Conservation (phyloP, 2,888 invertebrate genomes). For the Nebria brevicollis region DNA sequence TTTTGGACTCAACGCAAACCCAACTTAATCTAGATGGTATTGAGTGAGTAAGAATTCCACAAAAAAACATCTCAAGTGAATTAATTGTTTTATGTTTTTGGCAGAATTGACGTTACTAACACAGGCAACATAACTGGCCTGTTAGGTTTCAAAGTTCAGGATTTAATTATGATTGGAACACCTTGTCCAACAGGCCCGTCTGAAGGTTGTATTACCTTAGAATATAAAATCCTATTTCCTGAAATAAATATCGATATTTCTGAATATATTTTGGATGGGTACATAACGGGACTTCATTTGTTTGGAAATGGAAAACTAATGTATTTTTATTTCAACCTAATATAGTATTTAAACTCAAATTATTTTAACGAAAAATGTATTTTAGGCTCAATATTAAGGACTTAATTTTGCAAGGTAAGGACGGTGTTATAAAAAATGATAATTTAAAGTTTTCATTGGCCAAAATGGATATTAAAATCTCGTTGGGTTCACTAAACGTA, state of each 20-base stretch:
- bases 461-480: background rate
- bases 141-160: background rate
- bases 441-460: background rate
- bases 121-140: background rate
- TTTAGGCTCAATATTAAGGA: background rate
- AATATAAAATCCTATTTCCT: constrained; percentile 1
- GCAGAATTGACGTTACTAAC: background rate
- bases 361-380: background rate
- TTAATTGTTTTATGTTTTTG: background rate
- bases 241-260: background rate
- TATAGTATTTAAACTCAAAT: background rate
- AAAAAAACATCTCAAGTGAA: background rate
- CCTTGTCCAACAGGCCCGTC: background rate
- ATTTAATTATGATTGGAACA: background rate
- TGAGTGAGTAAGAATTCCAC: constrained; percentile 12
- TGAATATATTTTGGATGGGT: background rate
- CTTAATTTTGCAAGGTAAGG: background rate
- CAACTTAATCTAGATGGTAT: constrained; percentile 30
- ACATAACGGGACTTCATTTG: background rate
- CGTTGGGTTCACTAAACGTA: background rate
- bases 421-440: background rate
- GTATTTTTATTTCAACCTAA: background rate
- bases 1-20: constrained; percentile 24
- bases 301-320: background rate
- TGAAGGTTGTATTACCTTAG: background rate